These are phyloP conservation scores for Anas bahamensis DNA, from an alignment of 2,797 vertebrate genomes.

Conservation along the genomic window DNA sequence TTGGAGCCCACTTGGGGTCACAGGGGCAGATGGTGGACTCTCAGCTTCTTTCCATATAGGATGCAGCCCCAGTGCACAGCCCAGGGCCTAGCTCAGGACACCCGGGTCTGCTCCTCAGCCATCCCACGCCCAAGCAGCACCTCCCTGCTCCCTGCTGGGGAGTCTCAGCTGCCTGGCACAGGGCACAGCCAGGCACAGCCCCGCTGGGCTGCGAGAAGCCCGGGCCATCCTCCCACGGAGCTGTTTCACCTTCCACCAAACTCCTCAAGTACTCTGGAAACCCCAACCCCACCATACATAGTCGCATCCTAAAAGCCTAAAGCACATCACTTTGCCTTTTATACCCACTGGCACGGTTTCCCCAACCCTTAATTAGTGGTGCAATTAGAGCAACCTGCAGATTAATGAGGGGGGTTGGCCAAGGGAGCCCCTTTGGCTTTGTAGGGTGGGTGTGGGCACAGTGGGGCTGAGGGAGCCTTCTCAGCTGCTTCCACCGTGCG, in stretches of 20 bases:
- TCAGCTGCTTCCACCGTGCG: not conserved
- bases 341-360: not conserved
- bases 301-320: not conserved
- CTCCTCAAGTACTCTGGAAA: not conserved
- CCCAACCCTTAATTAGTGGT: not conserved
- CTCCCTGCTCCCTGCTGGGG: not conserved
- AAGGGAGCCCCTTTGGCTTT: not conserved
- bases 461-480: not conserved
- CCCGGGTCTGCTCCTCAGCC: not conserved
- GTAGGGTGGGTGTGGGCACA: not conserved
- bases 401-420: not conserved
- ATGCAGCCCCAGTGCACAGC: not conserved
- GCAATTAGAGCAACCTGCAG: slow-evolving; percentile 25
- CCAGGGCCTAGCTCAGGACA: not conserved
- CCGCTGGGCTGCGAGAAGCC: not conserved
- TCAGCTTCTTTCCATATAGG: not conserved
- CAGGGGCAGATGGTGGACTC: not conserved
- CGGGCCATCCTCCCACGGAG: not conserved
- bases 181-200: not conserved
- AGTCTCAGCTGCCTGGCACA: not conserved
- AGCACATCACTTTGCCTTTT: not conserved
- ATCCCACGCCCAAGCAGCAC: not conserved
- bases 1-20: not conserved
- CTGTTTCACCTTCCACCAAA: not conserved
- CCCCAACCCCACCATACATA: not conserved